A percentile compares a stretch with the other conserved stretches of the same genome.
These are phyloP conservation scores for Rhogogaster chlorosoma DNA, from an alignment of 2,888 invertebrate genomes.

Conservation along the genomic window DNA sequence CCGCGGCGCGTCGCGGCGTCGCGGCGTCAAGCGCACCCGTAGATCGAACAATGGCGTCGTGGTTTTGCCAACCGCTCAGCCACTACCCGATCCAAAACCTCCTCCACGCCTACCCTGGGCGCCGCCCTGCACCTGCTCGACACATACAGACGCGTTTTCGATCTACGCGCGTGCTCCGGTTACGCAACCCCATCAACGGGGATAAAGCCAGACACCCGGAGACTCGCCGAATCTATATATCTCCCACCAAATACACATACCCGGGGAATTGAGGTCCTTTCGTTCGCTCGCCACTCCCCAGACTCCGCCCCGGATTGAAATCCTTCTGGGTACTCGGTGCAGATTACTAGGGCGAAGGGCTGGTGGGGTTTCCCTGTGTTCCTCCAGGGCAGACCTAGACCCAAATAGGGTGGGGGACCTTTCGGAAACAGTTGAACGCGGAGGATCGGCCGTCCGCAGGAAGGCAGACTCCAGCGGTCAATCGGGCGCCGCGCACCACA, in stretches of 20 bases:
- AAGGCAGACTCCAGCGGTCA: slow-evolving; percentile 76
- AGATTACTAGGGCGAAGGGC: slow-evolving; percentile 73
- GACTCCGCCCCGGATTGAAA: slow-evolving; percentile 18
- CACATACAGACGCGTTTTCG: background rate
- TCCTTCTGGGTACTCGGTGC: slow-evolving; percentile 64
- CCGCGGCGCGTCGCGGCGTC: slow-evolving; percentile 63
- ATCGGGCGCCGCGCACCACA: slow-evolving; percentile 77
- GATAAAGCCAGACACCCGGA: background rate
- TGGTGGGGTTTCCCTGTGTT: slow-evolving; percentile 61
- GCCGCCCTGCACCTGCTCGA: slow-evolving; percentile 40
- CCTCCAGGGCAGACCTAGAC: slow-evolving; percentile 18
- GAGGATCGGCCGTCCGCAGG: slow-evolving; percentile 71
- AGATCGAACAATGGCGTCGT: slow-evolving; percentile 40
- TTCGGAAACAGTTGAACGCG: slow-evolving; percentile 68
- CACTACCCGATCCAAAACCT: slow-evolving; percentile 48
- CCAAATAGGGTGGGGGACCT: slow-evolving; percentile 61
- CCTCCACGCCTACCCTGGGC: slow-evolving; percentile 7
- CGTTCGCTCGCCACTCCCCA: slow-evolving; percentile 23
- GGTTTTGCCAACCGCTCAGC: slow-evolving; percentile 41
- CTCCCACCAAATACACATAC: slow-evolving; percentile 9
- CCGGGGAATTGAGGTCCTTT: background rate
- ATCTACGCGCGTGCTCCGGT: slow-evolving; percentile 28
- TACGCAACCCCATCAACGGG: slow-evolving; percentile 31
- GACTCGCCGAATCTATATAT: background rate
- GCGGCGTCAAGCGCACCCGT: background rate